phyloP scores from a whole-genome alignment of 1,140 invertebrate genomes.

The Drosophila punjabiensis region DNA sequence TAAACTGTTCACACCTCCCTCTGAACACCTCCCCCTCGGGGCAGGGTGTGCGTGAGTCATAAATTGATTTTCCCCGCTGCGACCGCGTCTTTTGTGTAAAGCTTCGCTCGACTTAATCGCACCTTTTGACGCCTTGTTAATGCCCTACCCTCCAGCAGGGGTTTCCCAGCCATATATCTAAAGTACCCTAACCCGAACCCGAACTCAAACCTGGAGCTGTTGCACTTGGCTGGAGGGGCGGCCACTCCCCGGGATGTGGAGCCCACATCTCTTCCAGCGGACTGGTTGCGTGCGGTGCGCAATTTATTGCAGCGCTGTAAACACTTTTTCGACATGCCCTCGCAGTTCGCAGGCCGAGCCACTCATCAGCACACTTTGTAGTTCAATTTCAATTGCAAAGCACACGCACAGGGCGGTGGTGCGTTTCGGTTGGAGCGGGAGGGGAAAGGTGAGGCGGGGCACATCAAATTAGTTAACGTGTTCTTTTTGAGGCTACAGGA shows the following conservation, averaged over 20 bases:
- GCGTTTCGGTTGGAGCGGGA: slow-evolving; percentile 7
- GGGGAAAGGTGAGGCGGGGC: slow-evolving; percentile 26
- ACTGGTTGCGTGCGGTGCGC: slow-evolving; percentile 65
- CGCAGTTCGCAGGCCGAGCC: slow-evolving; percentile 20
- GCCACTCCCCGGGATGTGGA: slow-evolving; percentile 19
- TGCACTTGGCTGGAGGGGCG: slow-evolving; percentile 6
- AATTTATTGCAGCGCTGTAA: slow-evolving; percentile 80
- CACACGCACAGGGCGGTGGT: slow-evolving; percentile 56
- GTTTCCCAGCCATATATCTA: not conserved
- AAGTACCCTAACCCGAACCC: too few relatives aligned
- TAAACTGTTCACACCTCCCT: slow-evolving; percentile 46
- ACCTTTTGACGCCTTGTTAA: slow-evolving; percentile 72
- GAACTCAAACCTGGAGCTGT: not conserved
- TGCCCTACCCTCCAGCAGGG: slow-evolving; percentile 2
- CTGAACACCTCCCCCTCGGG: not conserved
- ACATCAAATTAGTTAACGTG: slow-evolving; percentile 76
- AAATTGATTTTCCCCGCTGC: slow-evolving; percentile 62
- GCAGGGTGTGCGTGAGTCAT: slow-evolving; percentile 53
- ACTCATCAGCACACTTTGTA: slow-evolving; percentile 67
- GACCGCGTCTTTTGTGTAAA: slow-evolving; percentile 23
- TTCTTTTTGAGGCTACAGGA: slow-evolving; percentile 35
- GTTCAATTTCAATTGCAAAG: slow-evolving; percentile 77
- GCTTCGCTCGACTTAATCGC: slow-evolving; percentile 58
- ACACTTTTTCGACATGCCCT: slow-evolving; percentile 62
- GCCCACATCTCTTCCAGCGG: not conserved